These are phyloP conservation scores for Ptilonorhynchus violaceus DNA, from an alignment of 2,113 vertebrate species.

Conservation along the genomic window DNA sequence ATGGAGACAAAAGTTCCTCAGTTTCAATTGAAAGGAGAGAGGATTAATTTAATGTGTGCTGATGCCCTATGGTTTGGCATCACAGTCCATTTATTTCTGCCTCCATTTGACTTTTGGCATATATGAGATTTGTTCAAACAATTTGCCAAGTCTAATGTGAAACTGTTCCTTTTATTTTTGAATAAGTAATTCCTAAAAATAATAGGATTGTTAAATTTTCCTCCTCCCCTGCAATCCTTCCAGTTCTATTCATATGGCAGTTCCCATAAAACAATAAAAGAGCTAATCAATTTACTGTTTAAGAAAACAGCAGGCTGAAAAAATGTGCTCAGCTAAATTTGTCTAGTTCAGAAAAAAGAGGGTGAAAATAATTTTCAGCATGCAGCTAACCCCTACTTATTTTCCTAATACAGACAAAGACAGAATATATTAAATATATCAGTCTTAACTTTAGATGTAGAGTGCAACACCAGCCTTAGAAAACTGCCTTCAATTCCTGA, in stretches of 20 bases:
- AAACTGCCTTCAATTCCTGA: background rate
- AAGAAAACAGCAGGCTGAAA: slow-evolving; percentile 24
- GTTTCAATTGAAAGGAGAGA: background rate
- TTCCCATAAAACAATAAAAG: slow-evolving; percentile 21
- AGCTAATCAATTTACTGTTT: slow-evolving; percentile 20
- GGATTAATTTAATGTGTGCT: slow-evolving; percentile 15
- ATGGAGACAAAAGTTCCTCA: slow-evolving; percentile 7
- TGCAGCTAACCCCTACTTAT: background rate
- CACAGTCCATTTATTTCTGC: slow-evolving; percentile 43
- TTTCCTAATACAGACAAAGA: background rate
- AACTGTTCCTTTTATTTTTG: slow-evolving; percentile 51
- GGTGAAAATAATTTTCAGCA: background rate
- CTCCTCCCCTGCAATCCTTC: background rate
- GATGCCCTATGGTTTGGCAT: slow-evolving; percentile 49
- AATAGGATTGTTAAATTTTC: slow-evolving; percentile 34
- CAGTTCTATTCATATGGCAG: background rate
- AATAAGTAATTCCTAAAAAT: slow-evolving; percentile 50
- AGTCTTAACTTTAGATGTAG: background rate
- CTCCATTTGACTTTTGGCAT: slow-evolving; percentile 41
- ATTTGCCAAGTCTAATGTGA: background rate
- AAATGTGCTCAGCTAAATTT: background rate
- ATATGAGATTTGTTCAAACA: slow-evolving; percentile 20
- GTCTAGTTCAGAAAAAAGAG: background rate
- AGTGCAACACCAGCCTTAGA: background rate
- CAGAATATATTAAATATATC: background rate